A percentile compares a stretch with the other conserved stretches of the same genome.
Evolutionary conservation across 2,888 invertebrate genomes (phyloP).

Genomic region (Yponomeuta evonymella): DNA sequence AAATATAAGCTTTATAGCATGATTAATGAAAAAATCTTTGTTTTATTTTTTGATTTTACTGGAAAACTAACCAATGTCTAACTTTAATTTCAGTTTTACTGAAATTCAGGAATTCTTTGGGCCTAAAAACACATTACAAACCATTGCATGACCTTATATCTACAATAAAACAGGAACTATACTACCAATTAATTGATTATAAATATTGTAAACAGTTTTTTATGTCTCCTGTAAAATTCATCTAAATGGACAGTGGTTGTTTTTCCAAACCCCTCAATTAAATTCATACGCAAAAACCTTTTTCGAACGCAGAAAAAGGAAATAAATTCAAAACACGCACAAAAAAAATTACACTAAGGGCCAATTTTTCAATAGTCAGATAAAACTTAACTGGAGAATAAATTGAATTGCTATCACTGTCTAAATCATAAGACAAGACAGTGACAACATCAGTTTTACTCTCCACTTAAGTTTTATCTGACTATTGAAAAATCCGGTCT

Average conservation of each 20-base stretch:
- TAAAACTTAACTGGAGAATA: too few relatives aligned
- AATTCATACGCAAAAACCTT: too few relatives aligned
- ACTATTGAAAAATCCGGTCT: too few relatives aligned
- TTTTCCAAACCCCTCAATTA: too few relatives aligned
- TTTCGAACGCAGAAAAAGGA: too few relatives aligned
- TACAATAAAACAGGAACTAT: slow-evolving; percentile 5
- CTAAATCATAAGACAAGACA: too few relatives aligned
- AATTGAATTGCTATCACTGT: too few relatives aligned
- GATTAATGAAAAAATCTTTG: neutral
- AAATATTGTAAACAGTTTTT: neutral
- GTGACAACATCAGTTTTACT: too few relatives aligned
- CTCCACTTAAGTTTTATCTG: too few relatives aligned
- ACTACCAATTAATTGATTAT: slow-evolving; percentile 5
- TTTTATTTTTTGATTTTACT: slow-evolving; percentile 1
- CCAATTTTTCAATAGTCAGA: too few relatives aligned
- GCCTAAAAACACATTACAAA: slow-evolving; percentile 6
- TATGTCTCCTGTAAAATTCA: neutral
- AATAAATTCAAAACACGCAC: too few relatives aligned
- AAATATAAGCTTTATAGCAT: neutral
- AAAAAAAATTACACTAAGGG: too few relatives aligned
- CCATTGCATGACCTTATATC: neutral
- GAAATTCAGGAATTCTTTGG: slow-evolving; percentile 7
- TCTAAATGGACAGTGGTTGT: neutral
- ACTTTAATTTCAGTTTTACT: slow-evolving; percentile 9
- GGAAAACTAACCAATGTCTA: slow-evolving; percentile 5